Evolutionary conservation across 2,113 vertebrate genomes (phyloP).

Genomic region (Haliaeetus leucogaster): DNA sequence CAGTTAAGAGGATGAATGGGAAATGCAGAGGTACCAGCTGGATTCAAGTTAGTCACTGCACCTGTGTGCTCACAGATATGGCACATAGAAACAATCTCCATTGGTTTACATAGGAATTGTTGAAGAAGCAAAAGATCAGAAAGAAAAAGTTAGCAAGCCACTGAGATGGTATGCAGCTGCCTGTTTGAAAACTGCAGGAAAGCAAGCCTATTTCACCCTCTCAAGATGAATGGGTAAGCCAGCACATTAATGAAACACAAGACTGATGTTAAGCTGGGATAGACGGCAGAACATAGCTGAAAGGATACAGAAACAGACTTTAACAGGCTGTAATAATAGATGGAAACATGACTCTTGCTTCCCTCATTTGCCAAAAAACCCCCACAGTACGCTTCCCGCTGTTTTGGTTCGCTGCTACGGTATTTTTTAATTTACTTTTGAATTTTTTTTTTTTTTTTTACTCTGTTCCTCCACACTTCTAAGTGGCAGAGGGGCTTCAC

Average conservation of each 20-base stretch:
- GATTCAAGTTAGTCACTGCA: background rate
- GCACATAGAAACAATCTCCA: background rate
- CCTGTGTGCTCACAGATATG: background rate
- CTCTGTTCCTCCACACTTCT: background rate
- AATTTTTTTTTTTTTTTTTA: background rate
- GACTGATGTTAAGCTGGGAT: background rate
- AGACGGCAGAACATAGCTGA: background rate
- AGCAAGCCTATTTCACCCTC: background rate
- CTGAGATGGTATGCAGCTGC: background rate
- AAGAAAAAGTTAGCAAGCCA: background rate
- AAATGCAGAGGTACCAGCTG: background rate
- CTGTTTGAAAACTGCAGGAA: background rate
- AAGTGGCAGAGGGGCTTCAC: background rate
- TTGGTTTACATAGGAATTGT: background rate
- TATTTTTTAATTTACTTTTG: background rate
- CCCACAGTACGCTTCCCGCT: background rate
- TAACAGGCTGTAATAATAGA: background rate
- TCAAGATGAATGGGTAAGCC: background rate
- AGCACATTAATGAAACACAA: background rate
- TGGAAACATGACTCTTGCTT: background rate
- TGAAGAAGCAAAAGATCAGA: background rate
- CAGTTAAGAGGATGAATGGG: background rate
- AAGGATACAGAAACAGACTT: background rate
- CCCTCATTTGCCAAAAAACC: background rate
- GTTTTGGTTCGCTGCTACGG: background rate